Base-by-base conservation (phyloP, 2,113 vertebrate species). In the Mystacornis crossleyi region DNA sequence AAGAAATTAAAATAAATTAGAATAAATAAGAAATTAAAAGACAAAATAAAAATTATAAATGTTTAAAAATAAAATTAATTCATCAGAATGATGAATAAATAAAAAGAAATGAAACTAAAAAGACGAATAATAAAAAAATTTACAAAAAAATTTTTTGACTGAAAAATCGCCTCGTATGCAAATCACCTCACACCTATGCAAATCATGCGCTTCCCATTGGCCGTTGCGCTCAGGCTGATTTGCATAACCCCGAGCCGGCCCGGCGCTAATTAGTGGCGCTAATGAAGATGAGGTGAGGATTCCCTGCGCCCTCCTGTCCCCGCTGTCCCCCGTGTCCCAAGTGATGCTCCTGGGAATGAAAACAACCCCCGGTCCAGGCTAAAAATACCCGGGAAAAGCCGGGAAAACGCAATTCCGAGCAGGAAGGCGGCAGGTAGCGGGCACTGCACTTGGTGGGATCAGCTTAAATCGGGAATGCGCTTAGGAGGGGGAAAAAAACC, bases 281-380 rank as follows among this genome's bases (percentile, higher is more conserved):
- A 93, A 93, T 2, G 43, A 75, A n/a, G 75, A 15, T 18, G 43
- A 10, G 18, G 25, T 4, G 75, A 14, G 14, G 57, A 3, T 38
- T 26, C 19, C 25, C 53, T 20, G 10, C 11, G 5, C 23, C 31
- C 31, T 4, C 65, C 33, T 25, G 33, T 45, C 28, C 48, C 21
- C 10, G 55, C 25, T 21, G 31, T 15, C 66, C 31, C 43, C n/a
- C 15, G 57, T 57, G 93, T 81, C 95, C 48, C 55, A 13, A 31
- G 25, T 26, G 91, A 94, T 73, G 92, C 34, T 12, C 42, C 67
- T 28, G 10, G 66, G 55, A 90, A 50, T 13, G 72, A 93, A 96
- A 97, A 71, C 77, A 85, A 88, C 55, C 42, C 12, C 87, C 54
- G 54, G 50, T 62, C 95, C 95, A 75, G 77, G 61, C 89, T 93